Conservation (phyloP, 2,113 vertebrate species). For the Cyprichromis sp. region DNA sequence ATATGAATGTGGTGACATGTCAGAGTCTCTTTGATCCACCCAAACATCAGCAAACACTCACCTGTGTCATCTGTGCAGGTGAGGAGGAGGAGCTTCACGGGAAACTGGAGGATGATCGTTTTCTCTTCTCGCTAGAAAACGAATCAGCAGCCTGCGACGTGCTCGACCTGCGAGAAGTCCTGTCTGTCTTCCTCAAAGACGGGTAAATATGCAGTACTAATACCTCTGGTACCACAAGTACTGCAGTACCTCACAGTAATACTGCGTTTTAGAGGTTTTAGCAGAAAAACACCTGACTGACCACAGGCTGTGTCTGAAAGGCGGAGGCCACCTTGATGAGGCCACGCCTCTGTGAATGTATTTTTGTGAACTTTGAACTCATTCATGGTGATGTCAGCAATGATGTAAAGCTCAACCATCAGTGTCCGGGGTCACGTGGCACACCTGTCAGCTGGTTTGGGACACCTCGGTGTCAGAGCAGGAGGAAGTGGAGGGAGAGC, state of each 20-base stretch:
- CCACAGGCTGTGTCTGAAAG: background rate
- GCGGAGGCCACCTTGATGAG: background rate
- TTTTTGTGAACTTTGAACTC: background rate
- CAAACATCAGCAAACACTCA: background rate
- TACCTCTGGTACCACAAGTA: background rate
- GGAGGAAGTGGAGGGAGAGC: background rate
- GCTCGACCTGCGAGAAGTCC: constrained; percentile 69
- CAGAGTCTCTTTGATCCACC: background rate
- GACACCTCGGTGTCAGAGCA: background rate
- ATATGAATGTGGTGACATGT: background rate
- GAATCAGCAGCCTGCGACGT: constrained; percentile 71
- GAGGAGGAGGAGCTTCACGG: constrained; percentile 71
- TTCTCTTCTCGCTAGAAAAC: constrained; percentile 72
- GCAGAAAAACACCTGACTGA: background rate
- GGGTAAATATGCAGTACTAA: constrained; percentile 7
- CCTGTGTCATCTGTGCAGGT: background rate
- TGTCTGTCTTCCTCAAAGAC: constrained; percentile 50
- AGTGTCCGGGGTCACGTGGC: rapidly evolving
- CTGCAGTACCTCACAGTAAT: background rate
- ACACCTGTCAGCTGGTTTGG: background rate
- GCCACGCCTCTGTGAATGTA: background rate
- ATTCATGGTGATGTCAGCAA: background rate
- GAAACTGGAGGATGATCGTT: constrained; percentile 73
- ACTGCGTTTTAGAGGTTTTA: background rate
- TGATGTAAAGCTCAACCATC: background rate